Base-by-base conservation (phyloP, 64 coral and sea anemone genomes). In the Montipora sp. region DNA sequence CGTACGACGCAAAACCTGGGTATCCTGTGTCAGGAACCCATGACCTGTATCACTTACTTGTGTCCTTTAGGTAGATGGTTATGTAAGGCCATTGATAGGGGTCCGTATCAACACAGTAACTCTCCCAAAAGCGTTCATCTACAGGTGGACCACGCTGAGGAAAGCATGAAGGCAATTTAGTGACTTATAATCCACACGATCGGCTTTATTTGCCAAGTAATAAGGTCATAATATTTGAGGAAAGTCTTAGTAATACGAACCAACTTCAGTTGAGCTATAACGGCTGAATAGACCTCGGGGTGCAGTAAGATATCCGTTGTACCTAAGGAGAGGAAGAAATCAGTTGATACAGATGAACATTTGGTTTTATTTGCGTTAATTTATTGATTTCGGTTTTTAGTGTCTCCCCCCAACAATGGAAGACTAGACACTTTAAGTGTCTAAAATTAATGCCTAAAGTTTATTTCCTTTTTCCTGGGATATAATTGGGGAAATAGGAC, bases 61-160 rank as follows among this genome's bases (percentile, higher is more conserved):
- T 95, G 71, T 98, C 93, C 51, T 83, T 94, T 1, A 98, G 79
- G 53, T 98, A 98, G 14, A 98, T 98, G 19, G 96, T 98, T 47
- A 98, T 92, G 46, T 98, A 98, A 23, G 96, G 96, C 96, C 96
- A 98, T n/a, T 98, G 92, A 46, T 98, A 98, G 4, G 96, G 96
- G 65, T 98, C 96, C 21, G 96, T 98, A 15, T 98, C 90, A 0
- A 98, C 96, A 89, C 96, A 98, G 79, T 95, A 98, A 48, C 83
- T 95, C 1, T 88, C 80, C 96, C 96, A 98, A 53, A 98, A 98
- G 15, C 96, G 89, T 83, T 98, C 93, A 61, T 98, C 96, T 8
- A 98, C 96, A 22, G 93, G 89, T 18, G 96, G 96, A 15, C 93
- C 96, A 80, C 88, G 84, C 96, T 98, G 75, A 83, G 15, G 11